These are phyloP conservation scores for Drosophila ustulata DNA, from an alignment of 2,888 invertebrate species.

Conservation along the genomic window DNA sequence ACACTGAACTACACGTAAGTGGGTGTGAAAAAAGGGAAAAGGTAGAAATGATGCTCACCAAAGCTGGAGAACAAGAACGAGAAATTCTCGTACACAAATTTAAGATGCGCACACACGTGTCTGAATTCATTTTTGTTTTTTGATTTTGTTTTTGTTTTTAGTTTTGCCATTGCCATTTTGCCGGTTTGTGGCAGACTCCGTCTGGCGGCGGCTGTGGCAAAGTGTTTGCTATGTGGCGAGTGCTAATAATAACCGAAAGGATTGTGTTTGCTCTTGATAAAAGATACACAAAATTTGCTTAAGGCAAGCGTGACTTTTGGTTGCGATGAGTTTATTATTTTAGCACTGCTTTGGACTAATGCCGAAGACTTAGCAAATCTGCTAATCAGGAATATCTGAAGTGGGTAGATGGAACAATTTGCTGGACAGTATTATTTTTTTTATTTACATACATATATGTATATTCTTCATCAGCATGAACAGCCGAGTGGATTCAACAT, in stretches of 20 bases:
- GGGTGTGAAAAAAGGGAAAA: constrained; percentile 41
- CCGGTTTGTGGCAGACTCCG: constrained; percentile 21
- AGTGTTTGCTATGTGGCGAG: constrained; percentile 29
- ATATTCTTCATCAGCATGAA: no score
- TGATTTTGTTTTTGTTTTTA: constrained; percentile 21
- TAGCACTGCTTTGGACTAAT: not conserved
- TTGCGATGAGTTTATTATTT: constrained; percentile 3
- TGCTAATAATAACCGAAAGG: constrained; percentile 52
- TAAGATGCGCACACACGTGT: constrained; percentile 63
- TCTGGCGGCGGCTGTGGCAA: constrained; percentile 29
- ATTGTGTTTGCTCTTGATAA: constrained; percentile 47
- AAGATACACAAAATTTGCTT: constrained; percentile 19
- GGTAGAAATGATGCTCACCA: not conserved
- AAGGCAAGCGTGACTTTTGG: constrained; percentile 19
- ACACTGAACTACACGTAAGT: constrained; percentile 40
- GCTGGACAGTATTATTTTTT: no score
- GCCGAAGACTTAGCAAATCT: not conserved
- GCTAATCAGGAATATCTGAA: not conserved
- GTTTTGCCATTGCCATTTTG: constrained; percentile 23
- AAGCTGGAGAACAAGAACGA: not conserved
- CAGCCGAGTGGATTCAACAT: no score
- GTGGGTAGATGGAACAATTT: not conserved
- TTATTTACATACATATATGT: no score
- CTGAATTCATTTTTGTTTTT: constrained; percentile 8
- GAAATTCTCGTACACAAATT: constrained; percentile 15